phyloP scores from a whole-genome alignment of 2,888 invertebrate genomes.

The Microctonus aethiopoides region DNA sequence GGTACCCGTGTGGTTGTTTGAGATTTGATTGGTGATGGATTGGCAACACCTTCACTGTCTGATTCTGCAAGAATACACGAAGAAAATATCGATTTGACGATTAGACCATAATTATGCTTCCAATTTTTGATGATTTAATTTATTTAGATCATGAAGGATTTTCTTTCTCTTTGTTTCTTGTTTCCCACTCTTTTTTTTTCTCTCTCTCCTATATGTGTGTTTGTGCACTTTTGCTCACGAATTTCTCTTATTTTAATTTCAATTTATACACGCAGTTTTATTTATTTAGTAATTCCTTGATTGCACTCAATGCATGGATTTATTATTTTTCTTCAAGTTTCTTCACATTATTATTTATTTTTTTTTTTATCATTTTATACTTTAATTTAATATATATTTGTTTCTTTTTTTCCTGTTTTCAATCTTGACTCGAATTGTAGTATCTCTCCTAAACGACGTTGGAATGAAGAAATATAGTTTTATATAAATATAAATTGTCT shows the following conservation, averaged over 20 bases:
- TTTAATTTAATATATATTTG: neutral
- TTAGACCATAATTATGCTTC: conserved; percentile 27
- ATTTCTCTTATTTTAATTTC: neutral
- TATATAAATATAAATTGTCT: neutral
- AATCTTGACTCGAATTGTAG: neutral
- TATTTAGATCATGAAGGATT: neutral
- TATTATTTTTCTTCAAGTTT: neutral
- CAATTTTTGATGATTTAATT: conserved; percentile 22
- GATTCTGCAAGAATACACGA: conserved; percentile 81
- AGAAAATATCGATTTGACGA: conserved; percentile 27
- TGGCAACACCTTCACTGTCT: conserved; percentile 75
- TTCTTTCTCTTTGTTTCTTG: conserved; percentile 28
- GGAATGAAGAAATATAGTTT: neutral
- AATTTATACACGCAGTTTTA: neutral
- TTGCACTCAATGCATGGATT: neutral
- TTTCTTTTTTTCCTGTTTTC: neutral
- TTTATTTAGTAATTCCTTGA: neutral
- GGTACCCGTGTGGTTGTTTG: conserved; percentile 68
- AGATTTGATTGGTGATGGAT: conserved; percentile 72
- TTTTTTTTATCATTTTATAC: no score
- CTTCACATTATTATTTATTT: neutral
- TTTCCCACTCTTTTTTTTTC: neutral
- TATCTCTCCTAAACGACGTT: conserved; percentile 1
- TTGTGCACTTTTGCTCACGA: neutral
- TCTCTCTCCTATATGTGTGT: neutral